Conservation (phyloP, 2,888 invertebrate species). For the Sphecodes monilicornis region DNA sequence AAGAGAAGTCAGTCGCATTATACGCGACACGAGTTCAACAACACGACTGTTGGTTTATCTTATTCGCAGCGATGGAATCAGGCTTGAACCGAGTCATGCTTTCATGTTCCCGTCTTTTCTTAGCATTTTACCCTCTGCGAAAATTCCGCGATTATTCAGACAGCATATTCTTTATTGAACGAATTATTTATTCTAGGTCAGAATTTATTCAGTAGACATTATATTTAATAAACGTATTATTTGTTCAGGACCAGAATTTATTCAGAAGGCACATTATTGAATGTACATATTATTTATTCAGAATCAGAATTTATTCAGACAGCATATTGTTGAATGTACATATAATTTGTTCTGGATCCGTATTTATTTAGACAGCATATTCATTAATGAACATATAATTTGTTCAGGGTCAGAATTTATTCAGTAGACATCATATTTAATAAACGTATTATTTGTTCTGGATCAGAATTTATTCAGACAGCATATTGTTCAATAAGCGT, state of each 20-base stretch:
- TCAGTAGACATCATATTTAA: neutral
- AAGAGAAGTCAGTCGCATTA: constrained; percentile 56
- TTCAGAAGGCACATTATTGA: too few relatives aligned
- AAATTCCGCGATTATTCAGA: too few relatives aligned
- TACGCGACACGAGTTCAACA: constrained; percentile 63
- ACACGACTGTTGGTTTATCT: constrained; percentile 54
- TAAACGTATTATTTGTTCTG: too few relatives aligned
- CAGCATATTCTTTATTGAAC: too few relatives aligned
- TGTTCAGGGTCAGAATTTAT: neutral
- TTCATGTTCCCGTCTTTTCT: neutral
- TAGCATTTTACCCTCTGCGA: neutral
- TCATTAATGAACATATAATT: too few relatives aligned
- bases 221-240: too few relatives aligned
- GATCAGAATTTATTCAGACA: too few relatives aligned
- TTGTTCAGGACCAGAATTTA: too few relatives aligned
- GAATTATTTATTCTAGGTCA: too few relatives aligned
- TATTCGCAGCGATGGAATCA: constrained; percentile 47
- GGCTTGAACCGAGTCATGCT: constrained; percentile 31
- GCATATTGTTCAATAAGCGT: too few relatives aligned
- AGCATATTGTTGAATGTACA: neutral
- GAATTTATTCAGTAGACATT: neutral
- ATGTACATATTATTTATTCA: too few relatives aligned
- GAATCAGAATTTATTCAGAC: neutral
- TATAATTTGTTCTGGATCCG: neutral
- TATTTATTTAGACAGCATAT: too few relatives aligned